phyloP scores from a whole-genome alignment of 1,140 invertebrate genomes.

The Pseudomyrmex cubaensis region DNA sequence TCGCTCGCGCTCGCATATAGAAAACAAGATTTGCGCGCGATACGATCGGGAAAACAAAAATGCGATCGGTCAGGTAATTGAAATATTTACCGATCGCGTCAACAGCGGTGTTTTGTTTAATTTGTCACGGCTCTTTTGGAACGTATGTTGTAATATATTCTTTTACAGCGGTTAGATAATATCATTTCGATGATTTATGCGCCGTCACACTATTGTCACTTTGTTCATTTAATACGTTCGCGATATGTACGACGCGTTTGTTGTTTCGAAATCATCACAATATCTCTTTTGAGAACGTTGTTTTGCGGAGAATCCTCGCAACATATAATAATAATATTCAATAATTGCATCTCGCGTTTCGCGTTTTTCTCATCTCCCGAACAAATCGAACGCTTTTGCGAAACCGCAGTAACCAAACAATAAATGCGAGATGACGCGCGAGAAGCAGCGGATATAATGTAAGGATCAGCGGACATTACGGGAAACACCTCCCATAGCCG shows the following conservation, averaged over 20 bases:
- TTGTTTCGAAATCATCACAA: background rate
- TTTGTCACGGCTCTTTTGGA: background rate
- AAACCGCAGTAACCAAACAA: constrained; percentile 18
- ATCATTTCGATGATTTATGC: background rate
- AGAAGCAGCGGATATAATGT: constrained; percentile 34
- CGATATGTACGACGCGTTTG: no score
- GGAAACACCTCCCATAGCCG: constrained; percentile 43
- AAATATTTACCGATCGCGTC: constrained; percentile 35
- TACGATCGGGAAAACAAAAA: constrained; percentile 46
- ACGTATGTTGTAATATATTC: background rate
- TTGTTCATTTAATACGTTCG: background rate
- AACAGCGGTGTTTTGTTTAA: constrained; percentile 27
- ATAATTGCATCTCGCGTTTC: constrained; percentile 11
- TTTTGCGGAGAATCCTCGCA: background rate
- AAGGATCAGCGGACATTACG: constrained; percentile 54
- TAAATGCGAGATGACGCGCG: constrained; percentile 33
- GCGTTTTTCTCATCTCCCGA: background rate
- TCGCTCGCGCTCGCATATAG: constrained; percentile 28
- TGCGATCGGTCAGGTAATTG: constrained; percentile 37
- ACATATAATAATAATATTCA: constrained; percentile 8
- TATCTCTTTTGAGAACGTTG: background rate
- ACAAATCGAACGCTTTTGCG: constrained; percentile 29
- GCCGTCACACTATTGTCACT: no score
- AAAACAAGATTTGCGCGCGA: background rate
- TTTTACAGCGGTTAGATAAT: constrained; percentile 11